Evolutionary conservation across 2,797 vertebrate genomes (phyloP).

Genomic region (Rhinatrema bivittatum): DNA sequence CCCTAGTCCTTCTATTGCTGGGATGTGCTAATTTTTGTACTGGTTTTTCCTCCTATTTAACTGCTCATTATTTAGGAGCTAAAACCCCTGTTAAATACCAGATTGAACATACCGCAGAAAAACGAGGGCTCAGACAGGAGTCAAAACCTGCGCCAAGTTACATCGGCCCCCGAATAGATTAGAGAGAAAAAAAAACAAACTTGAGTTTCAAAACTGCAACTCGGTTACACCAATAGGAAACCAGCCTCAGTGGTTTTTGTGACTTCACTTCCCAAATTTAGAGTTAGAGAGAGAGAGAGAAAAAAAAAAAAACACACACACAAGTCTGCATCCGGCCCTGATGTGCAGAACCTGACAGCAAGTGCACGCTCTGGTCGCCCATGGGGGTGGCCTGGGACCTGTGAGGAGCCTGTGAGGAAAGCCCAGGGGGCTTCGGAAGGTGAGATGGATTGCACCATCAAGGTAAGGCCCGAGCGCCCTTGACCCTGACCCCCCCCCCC

Average conservation of each 20-base stretch:
- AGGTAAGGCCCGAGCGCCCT: constrained; percentile 51
- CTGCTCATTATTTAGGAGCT: too few relatives aligned
- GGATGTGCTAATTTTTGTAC: too few relatives aligned
- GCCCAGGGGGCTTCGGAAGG: neutral
- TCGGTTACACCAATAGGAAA: constrained; percentile 55
- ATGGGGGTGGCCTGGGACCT: constrained; percentile 10
- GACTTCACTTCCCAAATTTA: constrained; percentile 83
- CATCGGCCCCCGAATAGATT: too few relatives aligned
- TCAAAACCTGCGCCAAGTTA: too few relatives aligned
- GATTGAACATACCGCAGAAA: too few relatives aligned
- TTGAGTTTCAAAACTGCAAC: constrained; percentile 13
- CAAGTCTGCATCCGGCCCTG: constrained; percentile 19
- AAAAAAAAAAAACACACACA: constrained; percentile 6
- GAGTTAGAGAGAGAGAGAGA: constrained; percentile 23
- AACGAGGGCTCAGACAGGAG: too few relatives aligned
- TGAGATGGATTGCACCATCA: constrained; percentile 77
- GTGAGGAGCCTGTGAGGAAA: constrained; percentile 2
- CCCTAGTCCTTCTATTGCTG: too few relatives aligned
- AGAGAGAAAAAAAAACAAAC: neutral
- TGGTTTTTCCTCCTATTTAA: too few relatives aligned
- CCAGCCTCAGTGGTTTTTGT: constrained; percentile 40
- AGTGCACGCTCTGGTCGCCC: constrained; percentile 7
- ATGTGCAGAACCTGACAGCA: constrained; percentile 4
- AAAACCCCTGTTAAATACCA: too few relatives aligned
- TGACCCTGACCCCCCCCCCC: neutral